Evolutionary conservation across 2,797 vertebrate species (phyloP).

Genomic region (Anabacerthia variegaticeps): DNA sequence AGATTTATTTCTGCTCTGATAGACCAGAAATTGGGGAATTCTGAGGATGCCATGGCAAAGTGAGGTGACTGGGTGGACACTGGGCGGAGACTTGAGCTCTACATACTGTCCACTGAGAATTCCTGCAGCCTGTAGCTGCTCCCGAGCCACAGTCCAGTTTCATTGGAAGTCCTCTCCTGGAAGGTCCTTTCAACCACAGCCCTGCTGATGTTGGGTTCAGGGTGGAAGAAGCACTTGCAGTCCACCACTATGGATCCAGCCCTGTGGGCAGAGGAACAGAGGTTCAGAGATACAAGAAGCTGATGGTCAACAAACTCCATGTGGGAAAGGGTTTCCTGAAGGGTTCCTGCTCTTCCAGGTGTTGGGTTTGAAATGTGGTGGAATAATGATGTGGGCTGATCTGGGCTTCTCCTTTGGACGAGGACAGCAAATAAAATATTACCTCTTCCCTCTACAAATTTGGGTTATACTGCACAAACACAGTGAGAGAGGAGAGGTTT

Average conservation of each 20-base stretch:
- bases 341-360: neutral
- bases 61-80: neutral
- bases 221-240: constrained; percentile 70
- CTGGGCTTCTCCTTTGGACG: neutral
- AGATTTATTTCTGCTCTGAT: neutral
- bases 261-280: constrained; percentile 16
- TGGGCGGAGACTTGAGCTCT: neutral
- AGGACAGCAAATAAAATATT: neutral
- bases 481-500: neutral
- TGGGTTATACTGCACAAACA: neutral
- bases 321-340: neutral
- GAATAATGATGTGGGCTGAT: neutral
- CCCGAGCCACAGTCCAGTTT: constrained; percentile 39
- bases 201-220: neutral
- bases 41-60: neutral
- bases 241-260: constrained; percentile 64
- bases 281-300: neutral
- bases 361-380: neutral
- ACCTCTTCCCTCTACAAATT: neutral
- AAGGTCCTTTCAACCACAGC: constrained; percentile 31
- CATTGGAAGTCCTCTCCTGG: neutral
- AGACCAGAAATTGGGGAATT: neutral
- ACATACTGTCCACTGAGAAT: constrained; percentile 44
- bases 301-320: neutral
- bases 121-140: constrained; percentile 46